phyloP scores from a whole-genome alignment of 2,797 vertebrate genomes.

The Cyclura pinguis region DNA sequence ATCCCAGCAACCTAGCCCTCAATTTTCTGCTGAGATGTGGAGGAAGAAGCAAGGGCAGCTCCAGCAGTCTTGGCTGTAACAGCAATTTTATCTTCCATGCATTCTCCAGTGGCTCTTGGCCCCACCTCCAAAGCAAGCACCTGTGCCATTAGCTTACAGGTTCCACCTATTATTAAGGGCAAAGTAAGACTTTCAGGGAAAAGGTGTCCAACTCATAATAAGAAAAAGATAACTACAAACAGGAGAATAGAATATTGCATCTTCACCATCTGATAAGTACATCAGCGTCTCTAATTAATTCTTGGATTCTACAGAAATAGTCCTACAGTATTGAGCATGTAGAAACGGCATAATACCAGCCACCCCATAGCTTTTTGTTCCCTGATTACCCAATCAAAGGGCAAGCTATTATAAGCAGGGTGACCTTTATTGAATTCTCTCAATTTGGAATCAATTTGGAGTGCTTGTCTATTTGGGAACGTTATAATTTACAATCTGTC shows the following conservation, averaged over 20 bases:
- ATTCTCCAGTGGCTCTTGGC: background rate
- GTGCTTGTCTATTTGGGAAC: slow-evolving; percentile 61
- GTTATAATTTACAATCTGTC: slow-evolving; percentile 69
- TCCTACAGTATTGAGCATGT: slow-evolving; percentile 7
- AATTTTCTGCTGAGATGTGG: background rate
- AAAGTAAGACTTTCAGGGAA: background rate
- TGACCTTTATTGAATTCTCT: slow-evolving; percentile 57
- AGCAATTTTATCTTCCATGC: background rate
- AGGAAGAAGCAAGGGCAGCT: background rate
- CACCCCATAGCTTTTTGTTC: slow-evolving; percentile 34
- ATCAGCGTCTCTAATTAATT: background rate
- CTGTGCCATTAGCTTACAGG: background rate
- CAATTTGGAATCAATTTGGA: slow-evolving; percentile 66
- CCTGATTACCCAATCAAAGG: slow-evolving; percentile 44
- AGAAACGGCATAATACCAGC: slow-evolving; percentile 41
- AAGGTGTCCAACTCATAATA: background rate
- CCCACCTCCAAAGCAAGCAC: background rate
- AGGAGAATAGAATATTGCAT: background rate
- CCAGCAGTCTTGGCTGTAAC: background rate
- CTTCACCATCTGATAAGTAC: background rate
- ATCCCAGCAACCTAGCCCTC: background rate
- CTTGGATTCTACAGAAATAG: background rate
- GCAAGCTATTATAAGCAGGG: slow-evolving; percentile 45
- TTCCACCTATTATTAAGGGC: background rate
- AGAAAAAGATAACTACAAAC: background rate